These are phyloP conservation scores for Bubo scandiacus DNA, from an alignment of 2,113 vertebrate genomes.

Conservation along the genomic window DNA sequence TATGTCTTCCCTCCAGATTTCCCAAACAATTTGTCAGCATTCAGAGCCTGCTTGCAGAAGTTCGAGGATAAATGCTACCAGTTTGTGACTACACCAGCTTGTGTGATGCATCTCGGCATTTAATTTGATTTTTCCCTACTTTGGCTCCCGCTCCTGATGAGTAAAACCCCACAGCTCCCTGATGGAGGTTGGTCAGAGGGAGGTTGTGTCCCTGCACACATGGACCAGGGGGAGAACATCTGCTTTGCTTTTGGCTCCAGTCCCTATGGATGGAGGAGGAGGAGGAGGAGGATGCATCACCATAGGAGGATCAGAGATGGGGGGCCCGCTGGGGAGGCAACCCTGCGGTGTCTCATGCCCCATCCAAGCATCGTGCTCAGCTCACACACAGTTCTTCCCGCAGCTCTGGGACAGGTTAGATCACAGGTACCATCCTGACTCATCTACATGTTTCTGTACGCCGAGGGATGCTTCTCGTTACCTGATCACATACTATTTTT, in stretches of 20 bases:
- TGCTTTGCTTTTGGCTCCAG: background rate
- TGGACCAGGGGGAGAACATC: background rate
- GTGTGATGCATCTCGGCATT: background rate
- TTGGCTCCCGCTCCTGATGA: background rate
- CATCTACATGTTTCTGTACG: accelerated
- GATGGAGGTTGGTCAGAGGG: background rate
- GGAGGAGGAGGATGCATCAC: background rate
- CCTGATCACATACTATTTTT: background rate
- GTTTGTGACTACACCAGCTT: no score
- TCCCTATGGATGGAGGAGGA: background rate
- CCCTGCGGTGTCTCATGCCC: background rate
- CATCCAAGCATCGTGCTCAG: accelerated
- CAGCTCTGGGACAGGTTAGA: background rate
- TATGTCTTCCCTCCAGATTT: background rate
- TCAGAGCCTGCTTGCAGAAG: background rate
- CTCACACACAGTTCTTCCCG: no score
- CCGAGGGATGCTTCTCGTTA: background rate
- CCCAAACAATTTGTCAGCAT: background rate
- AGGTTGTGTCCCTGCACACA: background rate
- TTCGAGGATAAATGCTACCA: no score
- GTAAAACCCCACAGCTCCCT: background rate
- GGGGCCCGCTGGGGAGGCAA: background rate
- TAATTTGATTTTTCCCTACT: background rate
- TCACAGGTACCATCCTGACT: background rate
- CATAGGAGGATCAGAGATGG: background rate